These are phyloP conservation scores for Thalassaphorura encarpata DNA, from an alignment of 1,140 invertebrate species.

Conservation along the genomic window DNA sequence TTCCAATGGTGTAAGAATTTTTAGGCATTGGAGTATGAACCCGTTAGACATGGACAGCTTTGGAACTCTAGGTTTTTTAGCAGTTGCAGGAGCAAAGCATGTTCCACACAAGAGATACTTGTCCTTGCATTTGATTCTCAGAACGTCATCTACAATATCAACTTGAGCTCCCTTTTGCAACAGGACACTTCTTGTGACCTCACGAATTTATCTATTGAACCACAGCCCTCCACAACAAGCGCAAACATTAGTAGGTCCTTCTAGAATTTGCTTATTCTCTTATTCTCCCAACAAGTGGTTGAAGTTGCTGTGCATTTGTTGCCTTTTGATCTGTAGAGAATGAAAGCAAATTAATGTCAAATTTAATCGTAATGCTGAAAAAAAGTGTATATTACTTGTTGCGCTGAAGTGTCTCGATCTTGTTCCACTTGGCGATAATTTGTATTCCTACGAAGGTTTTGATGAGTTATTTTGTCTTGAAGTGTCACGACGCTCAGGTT, in stretches of 20 bases:
- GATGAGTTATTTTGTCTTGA: too few relatives aligned
- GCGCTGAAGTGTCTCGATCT: too few relatives aligned
- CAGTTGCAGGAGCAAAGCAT: not conserved
- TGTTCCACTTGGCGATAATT: too few relatives aligned
- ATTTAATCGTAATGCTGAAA: constrained; percentile 28
- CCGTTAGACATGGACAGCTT: constrained; percentile 16
- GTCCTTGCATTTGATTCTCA: not conserved
- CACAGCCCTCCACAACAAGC: constrained; percentile 13
- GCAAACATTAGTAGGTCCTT: constrained; percentile 6
- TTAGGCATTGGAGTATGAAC: constrained; percentile 10
- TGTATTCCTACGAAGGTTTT: too few relatives aligned
- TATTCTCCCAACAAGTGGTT: not conserved
- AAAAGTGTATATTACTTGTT: constrained; percentile 35
- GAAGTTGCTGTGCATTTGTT: too few relatives aligned
- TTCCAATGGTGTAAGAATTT: constrained; percentile 9
- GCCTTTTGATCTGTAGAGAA: too few relatives aligned
- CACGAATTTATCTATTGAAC: not conserved
- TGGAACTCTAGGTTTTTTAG: constrained; percentile 1
- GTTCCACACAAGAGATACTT: constrained; percentile 3
- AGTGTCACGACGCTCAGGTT: too few relatives aligned
- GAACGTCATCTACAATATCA: not conserved
- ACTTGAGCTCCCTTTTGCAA: not conserved
- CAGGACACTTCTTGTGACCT: not conserved
- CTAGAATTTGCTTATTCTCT: not conserved
- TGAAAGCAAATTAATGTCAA: too few relatives aligned